phyloP scores from a whole-genome alignment of 30 jellyfish, hydroid and myxozoan genomes.

The Clytia hemisphaerica region DNA sequence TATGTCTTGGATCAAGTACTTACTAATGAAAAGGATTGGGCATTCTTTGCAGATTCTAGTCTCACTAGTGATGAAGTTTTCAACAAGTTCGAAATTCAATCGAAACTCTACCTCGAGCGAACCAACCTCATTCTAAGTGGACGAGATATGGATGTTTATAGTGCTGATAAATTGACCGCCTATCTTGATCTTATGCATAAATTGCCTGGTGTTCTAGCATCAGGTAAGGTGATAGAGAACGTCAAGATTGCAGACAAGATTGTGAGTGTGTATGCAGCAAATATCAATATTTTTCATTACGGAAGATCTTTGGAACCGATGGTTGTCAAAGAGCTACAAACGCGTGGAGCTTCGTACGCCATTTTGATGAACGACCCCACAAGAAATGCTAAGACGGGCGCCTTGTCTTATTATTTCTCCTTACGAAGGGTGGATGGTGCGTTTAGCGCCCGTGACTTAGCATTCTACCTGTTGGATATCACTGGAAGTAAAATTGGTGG shows the following conservation, averaged over 20 bases:
- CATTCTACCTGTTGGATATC: background rate
- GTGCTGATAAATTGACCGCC: background rate
- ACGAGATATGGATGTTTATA: background rate
- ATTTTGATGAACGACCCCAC: constrained; percentile 16
- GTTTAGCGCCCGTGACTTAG: constrained; percentile 29
- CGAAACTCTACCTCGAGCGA: background rate
- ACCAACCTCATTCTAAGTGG: background rate
- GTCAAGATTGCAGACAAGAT: background rate
- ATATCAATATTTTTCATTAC: background rate
- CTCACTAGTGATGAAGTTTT: background rate
- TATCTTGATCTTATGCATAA: background rate
- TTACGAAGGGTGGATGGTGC: constrained; percentile 13
- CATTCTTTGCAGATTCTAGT: background rate
- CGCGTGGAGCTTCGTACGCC: constrained; percentile 7
- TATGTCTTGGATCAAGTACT: constrained; percentile 6
- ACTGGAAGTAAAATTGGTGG: constrained; percentile 34
- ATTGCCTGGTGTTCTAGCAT: background rate
- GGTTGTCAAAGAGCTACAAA: background rate
- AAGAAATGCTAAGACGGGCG: constrained; percentile 9
- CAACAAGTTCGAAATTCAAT: background rate
- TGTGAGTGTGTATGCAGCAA: background rate
- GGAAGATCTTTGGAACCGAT: constrained; percentile 25
- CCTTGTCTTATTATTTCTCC: constrained; percentile 9
- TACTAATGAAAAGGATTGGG: constrained; percentile 7
- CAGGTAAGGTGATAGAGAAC: background rate